A percentile compares a stretch with the other conserved stretches of the same genome.
Evolutionary conservation across 1,140 invertebrate species (phyloP).

Genomic region (Hyposmocoma kahamanoa): DNA sequence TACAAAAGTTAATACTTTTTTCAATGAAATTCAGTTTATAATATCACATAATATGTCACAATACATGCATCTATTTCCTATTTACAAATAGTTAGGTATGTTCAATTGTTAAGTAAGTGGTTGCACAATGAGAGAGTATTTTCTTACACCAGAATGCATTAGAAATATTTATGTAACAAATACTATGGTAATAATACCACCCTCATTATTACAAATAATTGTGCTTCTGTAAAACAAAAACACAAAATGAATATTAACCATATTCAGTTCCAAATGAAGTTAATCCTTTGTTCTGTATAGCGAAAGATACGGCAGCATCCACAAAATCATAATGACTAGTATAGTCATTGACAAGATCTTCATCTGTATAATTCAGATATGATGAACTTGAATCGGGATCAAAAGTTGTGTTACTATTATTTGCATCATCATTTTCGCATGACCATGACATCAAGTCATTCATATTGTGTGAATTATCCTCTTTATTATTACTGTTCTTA

Average conservation of each 20-base stretch:
- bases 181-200: no score
- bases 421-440: slow-evolving; percentile 28
- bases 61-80: neutral
- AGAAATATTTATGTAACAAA: no score
- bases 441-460: slow-evolving; percentile 40
- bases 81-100: neutral
- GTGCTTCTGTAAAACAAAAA: slow-evolving; percentile 13
- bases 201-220: slow-evolving; percentile 4
- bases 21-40: neutral
- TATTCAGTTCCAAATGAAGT: slow-evolving; percentile 70
- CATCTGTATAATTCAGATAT: slow-evolving; percentile 40
- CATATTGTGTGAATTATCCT: slow-evolving; percentile 7
- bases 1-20: slow-evolving; percentile 6
- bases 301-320: slow-evolving; percentile 79
- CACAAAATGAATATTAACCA: slow-evolving; percentile 34
- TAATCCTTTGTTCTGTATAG: slow-evolving; percentile 81
- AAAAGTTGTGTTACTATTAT: slow-evolving; percentile 23
- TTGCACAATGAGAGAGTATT: no score
- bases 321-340: slow-evolving; percentile 76
- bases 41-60: neutral
- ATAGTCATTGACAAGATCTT: slow-evolving; percentile 23
- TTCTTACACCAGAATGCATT: no score
- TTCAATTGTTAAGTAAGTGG: no score
- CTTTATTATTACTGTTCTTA: slow-evolving; percentile 14
- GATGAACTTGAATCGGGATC: slow-evolving; percentile 34